Evolutionary conservation across 2,888 invertebrate species (phyloP), one percentile per base, ranked within the genome.

Genomic region (Ligdia adustata): DNA sequence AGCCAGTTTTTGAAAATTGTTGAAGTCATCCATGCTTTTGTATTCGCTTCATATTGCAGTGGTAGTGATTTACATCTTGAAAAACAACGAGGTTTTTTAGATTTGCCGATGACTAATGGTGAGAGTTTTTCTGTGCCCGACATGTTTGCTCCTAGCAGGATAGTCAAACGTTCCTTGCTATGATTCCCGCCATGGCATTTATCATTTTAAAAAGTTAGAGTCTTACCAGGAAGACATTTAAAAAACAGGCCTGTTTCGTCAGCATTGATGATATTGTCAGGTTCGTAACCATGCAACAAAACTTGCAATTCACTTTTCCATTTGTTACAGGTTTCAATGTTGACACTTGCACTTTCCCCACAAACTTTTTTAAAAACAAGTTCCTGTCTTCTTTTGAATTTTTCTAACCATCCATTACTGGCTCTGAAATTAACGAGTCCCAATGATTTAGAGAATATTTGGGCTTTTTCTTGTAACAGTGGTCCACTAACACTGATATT

Each of bases 101-200:
- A 32, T 48, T 64, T 60, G 22, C 60, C 58, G 9, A 61, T 57
- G 2, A 61, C 39, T 27, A 57, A 44, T n/a, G 46, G 55, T 41
- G 37, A 38, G 12, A 55, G 44, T 60, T 60, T 59, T 49, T 57
- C 53, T 9, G 53, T 41, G 11, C 57, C 62, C 9, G 22, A 11
- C 55, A 57, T 52, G 31, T 60, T 62, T 44, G 34, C 42, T 33
- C 37, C 44, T n/a, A 55, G 47, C 13, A 60, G 34, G 24, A 59
- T 29, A 33, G 56, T 60, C n/a, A 59, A 42, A 6, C 57, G 41
- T 14, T 60, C 55, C 38, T 58, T 60, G 26, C 52, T 55, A n/a
- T 42, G 53, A 20, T 60, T 58, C 7, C 57, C 55, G 6, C 57
- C 53, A 43, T 56, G 48, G 42, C 57, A 61, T 44, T 56, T 55